Evolutionary conservation across 2,888 invertebrate genomes (phyloP).

Genomic region (Myopa testacea): DNA sequence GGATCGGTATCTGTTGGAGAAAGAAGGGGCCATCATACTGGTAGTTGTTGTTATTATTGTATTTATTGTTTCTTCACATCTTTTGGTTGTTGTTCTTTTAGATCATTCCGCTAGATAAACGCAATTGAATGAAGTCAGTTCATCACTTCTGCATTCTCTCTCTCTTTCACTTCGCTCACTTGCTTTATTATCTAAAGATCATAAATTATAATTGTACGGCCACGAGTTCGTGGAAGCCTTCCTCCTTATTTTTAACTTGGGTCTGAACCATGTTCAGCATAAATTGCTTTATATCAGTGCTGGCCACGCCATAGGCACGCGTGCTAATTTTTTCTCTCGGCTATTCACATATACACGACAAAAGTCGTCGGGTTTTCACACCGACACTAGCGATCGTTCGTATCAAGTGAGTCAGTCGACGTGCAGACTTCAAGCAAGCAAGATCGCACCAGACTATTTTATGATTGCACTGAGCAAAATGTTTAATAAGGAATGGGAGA

Average conservation of each 20-base stretch:
- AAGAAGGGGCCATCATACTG: not conserved
- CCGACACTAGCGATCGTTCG: no score
- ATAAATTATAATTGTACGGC: slow-evolving; percentile 49
- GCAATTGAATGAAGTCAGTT: slow-evolving; percentile 26
- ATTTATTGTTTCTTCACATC: slow-evolving; percentile 23
- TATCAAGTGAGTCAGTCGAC: no score
- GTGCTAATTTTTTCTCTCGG: no score
- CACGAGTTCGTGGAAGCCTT: slow-evolving; percentile 33
- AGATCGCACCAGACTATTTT: no score
- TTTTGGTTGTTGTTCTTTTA: slow-evolving; percentile 14
- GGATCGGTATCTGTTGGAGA: slow-evolving; percentile 14
- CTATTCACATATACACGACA: no score
- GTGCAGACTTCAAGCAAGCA: no score
- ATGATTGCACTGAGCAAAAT: no score
- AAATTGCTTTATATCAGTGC: slow-evolving; percentile 17
- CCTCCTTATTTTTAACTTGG: slow-evolving; percentile 4
- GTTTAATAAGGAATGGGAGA: no score
- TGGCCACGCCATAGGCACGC: no score
- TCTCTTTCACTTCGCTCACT: not conserved
- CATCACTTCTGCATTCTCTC: not conserved
- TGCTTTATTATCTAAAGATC: not conserved
- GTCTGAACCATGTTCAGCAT: slow-evolving; percentile 6
- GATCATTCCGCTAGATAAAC: slow-evolving; percentile 37
- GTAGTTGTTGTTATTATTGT: not conserved
- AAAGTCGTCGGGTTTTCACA: no score